A percentile compares a stretch with the other conserved stretches of the same genome.
Conservation (phyloP, 2,113 vertebrate species). For the Empidonax traillii region DNA sequence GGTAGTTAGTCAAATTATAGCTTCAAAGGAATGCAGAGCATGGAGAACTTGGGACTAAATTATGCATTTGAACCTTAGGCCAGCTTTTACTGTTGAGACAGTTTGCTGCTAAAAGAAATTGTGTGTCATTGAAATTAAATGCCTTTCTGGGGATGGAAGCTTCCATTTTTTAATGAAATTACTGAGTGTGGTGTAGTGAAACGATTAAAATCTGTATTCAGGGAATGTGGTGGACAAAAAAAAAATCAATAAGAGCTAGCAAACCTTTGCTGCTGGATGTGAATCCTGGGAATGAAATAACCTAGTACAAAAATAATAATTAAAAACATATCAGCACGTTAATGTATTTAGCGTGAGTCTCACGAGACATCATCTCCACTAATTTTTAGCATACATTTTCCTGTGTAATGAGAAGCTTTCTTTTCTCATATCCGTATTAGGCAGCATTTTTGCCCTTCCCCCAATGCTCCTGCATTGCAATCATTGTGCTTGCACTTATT, state of each 20-base stretch:
- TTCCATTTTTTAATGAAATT: conserved; percentile 96
- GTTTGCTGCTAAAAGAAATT: conserved; percentile 88
- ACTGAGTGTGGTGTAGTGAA: conserved; percentile 84
- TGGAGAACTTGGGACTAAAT: conserved; percentile 89
- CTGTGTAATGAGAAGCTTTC: conserved; percentile 87
- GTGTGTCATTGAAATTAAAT: conserved; percentile 96
- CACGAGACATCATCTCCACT: conserved; percentile 83
- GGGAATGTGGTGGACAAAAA: conserved; percentile 79
- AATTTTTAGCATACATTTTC: conserved; percentile 92
- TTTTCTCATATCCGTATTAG: conserved; percentile 83
- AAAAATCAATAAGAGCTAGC: conserved; percentile 88
- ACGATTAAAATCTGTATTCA: conserved; percentile 98
- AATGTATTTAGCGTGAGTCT: conserved; percentile 88
- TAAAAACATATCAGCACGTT: conserved; percentile 87
- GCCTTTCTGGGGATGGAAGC: conserved; percentile 91
- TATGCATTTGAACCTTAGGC: conserved; percentile 92
- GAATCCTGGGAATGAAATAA: conserved; percentile 79
- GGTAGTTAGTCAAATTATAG: conserved; percentile 90
- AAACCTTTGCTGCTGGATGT: conserved; percentile 81
- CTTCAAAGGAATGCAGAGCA: conserved; percentile 88
- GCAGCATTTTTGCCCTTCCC: conserved; percentile 88
- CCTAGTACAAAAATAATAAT: conserved; percentile 90
- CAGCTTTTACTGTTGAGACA: conserved; percentile 87
- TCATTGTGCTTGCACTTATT: conserved; percentile 96
- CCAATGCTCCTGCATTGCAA: conserved; percentile 84